A percentile compares a stretch with the other conserved stretches of the same genome.
Conservation (phyloP, 2,888 invertebrate species). For the Leptura quadrifasciata region DNA sequence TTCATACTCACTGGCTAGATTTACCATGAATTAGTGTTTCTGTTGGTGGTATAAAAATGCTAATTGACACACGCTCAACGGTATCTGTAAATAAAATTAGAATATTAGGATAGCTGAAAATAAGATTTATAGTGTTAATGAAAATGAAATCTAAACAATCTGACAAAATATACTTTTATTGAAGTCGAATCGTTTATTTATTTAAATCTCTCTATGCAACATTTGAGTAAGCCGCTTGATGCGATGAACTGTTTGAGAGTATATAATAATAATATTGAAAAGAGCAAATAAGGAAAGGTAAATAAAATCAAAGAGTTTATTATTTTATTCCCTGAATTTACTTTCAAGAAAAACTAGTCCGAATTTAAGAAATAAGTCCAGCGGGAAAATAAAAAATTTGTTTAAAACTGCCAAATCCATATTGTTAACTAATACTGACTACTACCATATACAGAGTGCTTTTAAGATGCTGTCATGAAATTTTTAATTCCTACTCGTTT, state of each 20-base stretch:
- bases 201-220: not conserved
- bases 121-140: not conserved
- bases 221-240: not conserved
- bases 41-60: not conserved
- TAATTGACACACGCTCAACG: not conserved
- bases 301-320: not conserved
- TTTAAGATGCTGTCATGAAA: no score
- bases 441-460: no score
- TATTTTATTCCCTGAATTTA: no score
- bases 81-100: not conserved
- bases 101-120: not conserved
- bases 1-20: no score
- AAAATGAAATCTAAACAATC: conserved; percentile 1
- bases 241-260: not conserved
- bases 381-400: no score
- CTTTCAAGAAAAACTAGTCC: no score
- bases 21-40: not conserved
- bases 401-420: no score
- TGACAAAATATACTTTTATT: not conserved
- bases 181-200: not conserved
- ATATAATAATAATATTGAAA: not conserved
- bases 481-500: no score
- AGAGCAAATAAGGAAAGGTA: not conserved
- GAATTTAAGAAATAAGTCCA: no score
- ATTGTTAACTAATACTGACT: no score